A percentile compares a stretch with the other conserved stretches of the same genome.
Evolutionary conservation across 2,113 vertebrate species (phyloP).

Genomic region (Engystomops pustulosus): DNA sequence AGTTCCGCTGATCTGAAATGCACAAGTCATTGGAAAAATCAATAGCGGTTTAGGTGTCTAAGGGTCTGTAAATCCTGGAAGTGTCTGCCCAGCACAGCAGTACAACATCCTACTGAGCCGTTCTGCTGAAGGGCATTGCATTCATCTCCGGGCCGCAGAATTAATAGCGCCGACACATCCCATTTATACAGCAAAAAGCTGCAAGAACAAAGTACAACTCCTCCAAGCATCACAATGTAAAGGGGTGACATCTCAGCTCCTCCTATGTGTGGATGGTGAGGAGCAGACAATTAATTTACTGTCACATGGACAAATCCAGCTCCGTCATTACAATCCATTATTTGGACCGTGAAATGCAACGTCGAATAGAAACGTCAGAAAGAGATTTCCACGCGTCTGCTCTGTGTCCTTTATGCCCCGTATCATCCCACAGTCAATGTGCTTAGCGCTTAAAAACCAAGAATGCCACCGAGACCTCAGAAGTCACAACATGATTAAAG

Average conservation of each 20-base stretch:
- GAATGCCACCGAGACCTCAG: neutral
- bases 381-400: neutral
- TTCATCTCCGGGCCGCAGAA: constrained; percentile 14
- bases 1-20: constrained; percentile 90
- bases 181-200: constrained; percentile 28
- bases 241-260: neutral
- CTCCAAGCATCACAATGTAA: neutral
- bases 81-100: constrained; percentile 23
- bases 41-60: constrained; percentile 32
- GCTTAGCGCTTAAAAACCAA: neutral
- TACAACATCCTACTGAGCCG: constrained; percentile 17
- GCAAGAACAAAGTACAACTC: constrained; percentile 5
- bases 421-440: neutral
- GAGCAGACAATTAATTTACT: neutral
- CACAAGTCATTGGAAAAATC: constrained; percentile 38
- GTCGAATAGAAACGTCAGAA: neutral
- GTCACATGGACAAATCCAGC: neutral
- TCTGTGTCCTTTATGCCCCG: neutral
- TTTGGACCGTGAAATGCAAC: neutral
- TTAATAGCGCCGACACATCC: constrained; percentile 22
- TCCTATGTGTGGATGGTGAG: neutral
- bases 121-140: constrained; percentile 14
- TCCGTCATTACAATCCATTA: neutral
- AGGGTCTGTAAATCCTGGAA: constrained; percentile 35
- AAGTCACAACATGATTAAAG: constrained; percentile 14